Evolutionary conservation across 2,797 vertebrate species (phyloP).

Genomic region (Cyclopterus lumpus): DNA sequence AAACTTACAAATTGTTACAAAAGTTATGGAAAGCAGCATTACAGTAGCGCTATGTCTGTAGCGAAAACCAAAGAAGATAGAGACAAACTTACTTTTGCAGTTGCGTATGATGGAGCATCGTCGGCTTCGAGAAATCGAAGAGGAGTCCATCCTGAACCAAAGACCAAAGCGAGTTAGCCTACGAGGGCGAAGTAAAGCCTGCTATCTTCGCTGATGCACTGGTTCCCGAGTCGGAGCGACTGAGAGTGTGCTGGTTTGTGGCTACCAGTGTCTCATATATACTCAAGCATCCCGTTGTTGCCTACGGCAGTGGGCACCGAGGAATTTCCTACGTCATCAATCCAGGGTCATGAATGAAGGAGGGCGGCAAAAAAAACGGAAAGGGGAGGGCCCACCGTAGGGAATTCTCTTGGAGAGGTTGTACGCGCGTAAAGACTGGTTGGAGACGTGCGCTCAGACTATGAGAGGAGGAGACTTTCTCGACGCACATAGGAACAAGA

Average conservation of each 20-base stretch:
- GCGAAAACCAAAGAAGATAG: conserved; percentile 21
- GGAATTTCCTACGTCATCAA: conserved; percentile 87
- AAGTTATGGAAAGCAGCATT: not conserved
- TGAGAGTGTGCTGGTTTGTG: conserved; percentile 82
- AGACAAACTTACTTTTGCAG: conserved; percentile 84
- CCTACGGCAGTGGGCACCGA: conserved; percentile 86
- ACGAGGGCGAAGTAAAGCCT: conserved; percentile 79
- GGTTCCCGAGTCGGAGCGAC: conserved; percentile 87
- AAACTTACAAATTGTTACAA: conserved; percentile 22
- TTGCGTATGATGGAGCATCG: conserved; percentile 83
- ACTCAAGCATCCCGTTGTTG: conserved; percentile 74
- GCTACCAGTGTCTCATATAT: conserved; percentile 76
- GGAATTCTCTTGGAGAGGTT: conserved; percentile 74
- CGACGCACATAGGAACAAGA: conserved; percentile 60
- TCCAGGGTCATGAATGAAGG: conserved; percentile 81
- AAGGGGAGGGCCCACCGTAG: conserved; percentile 74
- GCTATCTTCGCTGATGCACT: conserved; percentile 90
- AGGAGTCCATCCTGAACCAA: conserved; percentile 88
- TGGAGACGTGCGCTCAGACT: conserved; percentile 73
- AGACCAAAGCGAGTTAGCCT: conserved; percentile 90
- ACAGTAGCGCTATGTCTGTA: not conserved
- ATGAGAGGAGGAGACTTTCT: conserved; percentile 72
- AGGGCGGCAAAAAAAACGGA: conserved; percentile 81
- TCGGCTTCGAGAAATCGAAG: conserved; percentile 83
- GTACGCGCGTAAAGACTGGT: conserved; percentile 77